Base-by-base conservation (phyloP, 1,140 invertebrate genomes). In the Microplitis mediator region DNA sequence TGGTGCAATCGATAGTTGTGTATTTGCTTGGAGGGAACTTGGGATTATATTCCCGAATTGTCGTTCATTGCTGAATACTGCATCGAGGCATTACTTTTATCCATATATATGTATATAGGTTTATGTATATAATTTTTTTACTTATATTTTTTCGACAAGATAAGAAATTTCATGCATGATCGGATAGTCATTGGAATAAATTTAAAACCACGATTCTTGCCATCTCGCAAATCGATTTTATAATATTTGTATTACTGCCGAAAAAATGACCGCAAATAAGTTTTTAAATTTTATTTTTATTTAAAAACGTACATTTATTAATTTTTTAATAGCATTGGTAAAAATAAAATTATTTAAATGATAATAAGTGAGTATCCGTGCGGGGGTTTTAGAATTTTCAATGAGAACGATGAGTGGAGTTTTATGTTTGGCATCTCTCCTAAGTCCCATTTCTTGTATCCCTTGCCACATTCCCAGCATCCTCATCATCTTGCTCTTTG, bases 111-210 rank as follows among this genome's bases (percentile, higher is more conserved):
- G 39, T 39, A 39, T 39, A 39, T 39, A 39, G 39, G 6, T 39
- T 8, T 6, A 11, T 11, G 11, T 39, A 39, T 39, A 39, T 39
- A 39, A 39, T 39, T 39, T 39, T 39, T 5, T 39, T 39, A 11
- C 39, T 39, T 39, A 6, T 11, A 32, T 5, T 13, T 32, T 45
- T 34, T 54, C 50, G 51, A 56, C 50, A 60, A 71, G 62, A 71
- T 71, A 71, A 60, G 69, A 71, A 71, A 71, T 71, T 71, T 71
- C 69, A 51, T 71, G 69, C 61, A 71, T 71, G 69, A 71, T 65
- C 50, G 61, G 60, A 71, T 39, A 39, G 16, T 36, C 50, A 64
- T 63, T 63, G 62, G 69, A 71, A 71, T 71, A 71, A 71, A 64
- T 65, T 71, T 63, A 62, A 50, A 71, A 35, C 58, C 34, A 65